A percentile compares a stretch with the other conserved stretches of the same genome.
phyloP scores from a whole-genome alignment of 2,113 vertebrate species.

The Corynorhinus townsendii region DNA sequence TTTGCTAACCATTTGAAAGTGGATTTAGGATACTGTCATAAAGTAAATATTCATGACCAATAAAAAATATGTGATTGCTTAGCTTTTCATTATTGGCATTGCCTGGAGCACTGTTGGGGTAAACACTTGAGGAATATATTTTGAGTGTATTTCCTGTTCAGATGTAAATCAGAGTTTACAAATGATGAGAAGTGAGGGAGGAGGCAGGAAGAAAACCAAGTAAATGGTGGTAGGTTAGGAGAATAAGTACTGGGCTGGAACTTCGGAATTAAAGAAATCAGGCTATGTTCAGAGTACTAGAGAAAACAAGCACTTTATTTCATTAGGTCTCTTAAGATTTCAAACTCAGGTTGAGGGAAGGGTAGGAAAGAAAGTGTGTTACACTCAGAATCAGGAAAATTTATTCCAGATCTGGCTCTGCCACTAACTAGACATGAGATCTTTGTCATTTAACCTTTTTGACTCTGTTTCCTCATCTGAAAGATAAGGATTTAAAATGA shows the following conservation, averaged over 20 bases:
- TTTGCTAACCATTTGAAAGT: conserved; percentile 44
- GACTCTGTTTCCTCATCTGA: not conserved
- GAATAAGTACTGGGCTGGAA: not conserved
- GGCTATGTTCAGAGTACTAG: not conserved
- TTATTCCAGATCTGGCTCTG: not conserved
- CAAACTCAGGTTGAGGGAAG: not conserved
- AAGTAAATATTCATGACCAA: conserved; percentile 40
- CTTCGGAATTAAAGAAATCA: not conserved
- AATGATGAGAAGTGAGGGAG: not conserved
- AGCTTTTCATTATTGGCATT: conserved; percentile 33
- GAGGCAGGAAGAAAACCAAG: not conserved
- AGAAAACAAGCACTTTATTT: not conserved
- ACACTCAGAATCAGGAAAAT: not conserved
- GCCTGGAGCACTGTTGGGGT: not conserved
- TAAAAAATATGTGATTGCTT: conserved; percentile 35
- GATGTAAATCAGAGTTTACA: conserved; percentile 48
- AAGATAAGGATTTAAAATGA: not conserved
- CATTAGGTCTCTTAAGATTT: not conserved
- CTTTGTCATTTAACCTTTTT: not conserved
- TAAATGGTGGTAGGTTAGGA: not conserved
- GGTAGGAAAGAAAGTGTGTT: not conserved
- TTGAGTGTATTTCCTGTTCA: conserved; percentile 44
- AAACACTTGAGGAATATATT: conserved; percentile 37
- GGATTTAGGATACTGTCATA: conserved; percentile 12
- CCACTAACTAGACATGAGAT: not conserved